Percentiles rank a stretch among this genome's conserved stretches.
Conservation (phyloP, 2,113 vertebrate genomes). For the Lipotes vexillifer region DNA sequence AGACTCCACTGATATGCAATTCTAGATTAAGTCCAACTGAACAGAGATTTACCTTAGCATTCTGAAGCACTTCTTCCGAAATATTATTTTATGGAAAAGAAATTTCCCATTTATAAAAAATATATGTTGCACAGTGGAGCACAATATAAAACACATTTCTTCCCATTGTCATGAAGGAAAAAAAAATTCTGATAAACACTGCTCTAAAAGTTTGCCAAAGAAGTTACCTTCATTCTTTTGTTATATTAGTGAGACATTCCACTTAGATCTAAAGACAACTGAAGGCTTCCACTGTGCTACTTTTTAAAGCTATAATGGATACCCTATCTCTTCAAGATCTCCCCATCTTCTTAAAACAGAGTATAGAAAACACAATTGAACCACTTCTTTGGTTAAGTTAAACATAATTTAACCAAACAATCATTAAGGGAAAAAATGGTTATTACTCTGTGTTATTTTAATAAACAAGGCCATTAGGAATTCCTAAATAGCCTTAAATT, state of each 20-base stretch:
- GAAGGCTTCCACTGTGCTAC: neutral
- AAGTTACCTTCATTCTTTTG: neutral
- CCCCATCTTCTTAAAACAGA: neutral
- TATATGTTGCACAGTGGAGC: neutral
- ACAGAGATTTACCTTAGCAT: neutral
- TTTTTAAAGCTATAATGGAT: neutral
- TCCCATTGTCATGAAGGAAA: neutral
- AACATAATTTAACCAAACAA: neutral
- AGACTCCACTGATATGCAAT: neutral
- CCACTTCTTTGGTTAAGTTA: neutral
- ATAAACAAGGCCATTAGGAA: conserved; percentile 17
- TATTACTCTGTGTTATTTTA: neutral
- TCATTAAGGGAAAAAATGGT: neutral
- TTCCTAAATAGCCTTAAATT: neutral
- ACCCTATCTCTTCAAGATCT: neutral
- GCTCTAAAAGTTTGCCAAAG: neutral
- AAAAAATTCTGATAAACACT: neutral
- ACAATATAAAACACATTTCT: conserved; percentile 17
- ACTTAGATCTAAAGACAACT: neutral
- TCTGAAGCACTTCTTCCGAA: neutral
- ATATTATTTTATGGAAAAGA: neutral
- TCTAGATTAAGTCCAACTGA: neutral
- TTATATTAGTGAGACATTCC: neutral
- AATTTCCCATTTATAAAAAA: neutral
- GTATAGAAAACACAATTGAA: neutral